Conservation (phyloP, 2,888 invertebrate genomes). For the Pycnomerus fuliginosus region DNA sequence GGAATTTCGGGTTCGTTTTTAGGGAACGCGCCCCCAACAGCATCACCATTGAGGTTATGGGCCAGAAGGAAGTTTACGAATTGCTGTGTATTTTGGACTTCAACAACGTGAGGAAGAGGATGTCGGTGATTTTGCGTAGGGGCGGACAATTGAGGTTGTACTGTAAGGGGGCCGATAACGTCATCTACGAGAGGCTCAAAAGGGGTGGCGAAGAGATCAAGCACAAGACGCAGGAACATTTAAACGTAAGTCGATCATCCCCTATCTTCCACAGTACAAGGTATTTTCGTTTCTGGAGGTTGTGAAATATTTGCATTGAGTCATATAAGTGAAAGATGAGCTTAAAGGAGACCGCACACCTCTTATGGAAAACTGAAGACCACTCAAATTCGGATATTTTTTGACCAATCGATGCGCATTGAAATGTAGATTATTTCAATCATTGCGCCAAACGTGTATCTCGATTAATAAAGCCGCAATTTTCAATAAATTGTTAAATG, state of each 20-base stretch:
- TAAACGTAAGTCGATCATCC: slow-evolving; percentile 72
- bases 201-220: slow-evolving; percentile 74
- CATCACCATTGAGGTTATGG: slow-evolving; percentile 85
- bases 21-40: slow-evolving; percentile 89
- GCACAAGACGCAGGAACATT: slow-evolving; percentile 85
- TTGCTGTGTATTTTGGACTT: slow-evolving; percentile 97
- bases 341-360: no score
- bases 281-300: no score
- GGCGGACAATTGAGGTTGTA: slow-evolving; percentile 83
- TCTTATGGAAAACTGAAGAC: no score
- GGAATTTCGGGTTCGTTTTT: slow-evolving; percentile 99
- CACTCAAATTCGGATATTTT: no score
- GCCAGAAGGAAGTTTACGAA: slow-evolving; percentile 85
- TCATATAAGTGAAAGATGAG: no score
- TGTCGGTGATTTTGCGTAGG: slow-evolving; percentile 92
- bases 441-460: no score
- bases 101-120: slow-evolving; percentile 97
- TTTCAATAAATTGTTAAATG: no score
- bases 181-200: slow-evolving; percentile 91
- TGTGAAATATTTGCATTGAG: no score
- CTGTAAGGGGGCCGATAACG: slow-evolving; percentile 98
- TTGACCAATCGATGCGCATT: no score
- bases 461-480: no score
- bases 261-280: no score
- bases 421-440: no score